phyloP scores from a whole-genome alignment of 2,888 invertebrate species.

The Agonopterix arenella region DNA sequence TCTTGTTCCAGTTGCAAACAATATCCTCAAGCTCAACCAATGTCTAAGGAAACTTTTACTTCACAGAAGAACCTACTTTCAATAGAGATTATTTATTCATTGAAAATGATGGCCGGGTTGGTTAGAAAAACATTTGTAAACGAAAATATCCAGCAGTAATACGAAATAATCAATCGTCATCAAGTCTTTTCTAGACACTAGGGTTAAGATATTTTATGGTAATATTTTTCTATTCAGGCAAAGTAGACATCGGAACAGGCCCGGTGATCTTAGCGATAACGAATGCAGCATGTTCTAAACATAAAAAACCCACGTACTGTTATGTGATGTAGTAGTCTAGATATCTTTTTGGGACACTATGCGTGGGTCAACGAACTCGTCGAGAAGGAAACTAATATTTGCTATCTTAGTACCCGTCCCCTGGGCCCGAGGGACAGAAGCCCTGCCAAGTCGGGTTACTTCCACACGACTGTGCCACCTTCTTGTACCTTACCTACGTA shows the following conservation, averaged over 20 bases:
- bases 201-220: too few species aligned
- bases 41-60: too few species aligned
- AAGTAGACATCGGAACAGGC: not conserved
- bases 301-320: constrained; percentile 26
- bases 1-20: not conserved
- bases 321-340: constrained; percentile 32
- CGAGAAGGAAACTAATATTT: constrained; percentile 68
- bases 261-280: constrained; percentile 18
- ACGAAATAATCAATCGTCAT: too few species aligned
- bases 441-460: constrained; percentile 55
- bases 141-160: too few species aligned
- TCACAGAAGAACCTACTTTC: too few species aligned
- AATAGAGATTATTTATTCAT: too few species aligned
- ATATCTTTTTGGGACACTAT: constrained; percentile 46
- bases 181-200: too few species aligned
- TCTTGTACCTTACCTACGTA: constrained; percentile 7
- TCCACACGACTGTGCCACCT: constrained; percentile 48
- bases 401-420: constrained; percentile 45
- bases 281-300: constrained; percentile 18
- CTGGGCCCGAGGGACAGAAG: constrained; percentile 55
- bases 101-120: too few species aligned
- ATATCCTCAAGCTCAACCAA: constrained; percentile 3
- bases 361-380: constrained; percentile 64
- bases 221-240: too few species aligned
- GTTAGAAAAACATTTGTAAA: too few species aligned